These are phyloP conservation scores for Forficula auricularia DNA, from an alignment of 1,140 invertebrate genomes.

Conservation along the genomic window DNA sequence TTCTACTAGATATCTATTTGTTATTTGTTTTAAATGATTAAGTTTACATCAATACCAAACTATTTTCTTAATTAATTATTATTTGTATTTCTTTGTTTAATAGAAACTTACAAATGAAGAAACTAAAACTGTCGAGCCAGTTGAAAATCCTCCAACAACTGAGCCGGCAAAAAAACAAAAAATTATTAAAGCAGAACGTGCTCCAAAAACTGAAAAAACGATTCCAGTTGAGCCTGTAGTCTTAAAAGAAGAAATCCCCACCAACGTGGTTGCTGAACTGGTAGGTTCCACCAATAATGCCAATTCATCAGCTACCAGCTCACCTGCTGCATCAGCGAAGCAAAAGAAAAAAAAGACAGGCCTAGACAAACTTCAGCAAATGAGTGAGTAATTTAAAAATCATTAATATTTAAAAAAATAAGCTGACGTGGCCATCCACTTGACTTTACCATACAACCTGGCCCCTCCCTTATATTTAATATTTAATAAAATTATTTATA, in stretches of 20 bases:
- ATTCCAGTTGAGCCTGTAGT: background rate
- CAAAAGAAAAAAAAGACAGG: conserved; percentile 30
- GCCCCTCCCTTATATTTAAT: too few relatives aligned
- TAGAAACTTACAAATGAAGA: conserved; percentile 10
- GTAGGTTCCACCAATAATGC: too few relatives aligned
- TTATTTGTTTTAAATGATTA: too few relatives aligned
- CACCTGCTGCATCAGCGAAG: conserved; percentile 19
- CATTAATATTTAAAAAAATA: too few relatives aligned
- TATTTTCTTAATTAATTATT: conserved; percentile 1
- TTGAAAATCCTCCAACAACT: background rate
- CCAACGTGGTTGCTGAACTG: too few relatives aligned
- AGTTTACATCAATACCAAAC: too few relatives aligned
- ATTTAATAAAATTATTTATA: too few relatives aligned
- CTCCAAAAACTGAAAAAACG: background rate
- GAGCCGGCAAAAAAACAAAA: background rate
- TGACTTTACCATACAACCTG: too few relatives aligned
- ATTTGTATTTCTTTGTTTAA: conserved; percentile 5
- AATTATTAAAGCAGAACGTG: background rate
- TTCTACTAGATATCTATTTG: too few relatives aligned
- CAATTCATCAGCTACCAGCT: conserved; percentile 6
- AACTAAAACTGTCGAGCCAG: conserved; percentile 7
- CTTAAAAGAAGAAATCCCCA: background rate
- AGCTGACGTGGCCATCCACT: too few relatives aligned
- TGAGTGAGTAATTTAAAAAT: conserved; percentile 23
- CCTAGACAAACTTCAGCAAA: conserved; percentile 26